Evolutionary conservation across 2,113 vertebrate genomes (phyloP), one percentile per base, ranked within the genome.

Genomic region (Myrmecobius fasciatus): DNA sequence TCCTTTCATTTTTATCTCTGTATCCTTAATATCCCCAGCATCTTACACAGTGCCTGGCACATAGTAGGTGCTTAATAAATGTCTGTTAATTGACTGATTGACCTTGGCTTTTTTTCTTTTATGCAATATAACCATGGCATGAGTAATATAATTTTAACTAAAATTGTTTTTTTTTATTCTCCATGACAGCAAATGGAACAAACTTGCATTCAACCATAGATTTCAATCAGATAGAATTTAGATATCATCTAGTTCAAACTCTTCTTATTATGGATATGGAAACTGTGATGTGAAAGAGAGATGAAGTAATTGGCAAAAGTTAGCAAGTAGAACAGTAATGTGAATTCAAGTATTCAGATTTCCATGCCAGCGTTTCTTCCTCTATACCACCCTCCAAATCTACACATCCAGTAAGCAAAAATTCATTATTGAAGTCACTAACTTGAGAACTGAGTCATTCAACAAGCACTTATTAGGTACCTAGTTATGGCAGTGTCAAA

Each of bases 391-490:
- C 11, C 28, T 17, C 8, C 53, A 43, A 22, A 3, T 51, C 26
- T 92, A 36, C 8, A 24, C 8, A 93, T 25, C 89, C 22, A 51
- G 26, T 6, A 75, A 47, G 90, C 53, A 91, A 93, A 89, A 60
- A 28, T 89, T 22, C 22, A 91, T 83, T 56, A 91, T 5, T 91
- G 43, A 92, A 90, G 26, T 14, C 92, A 25, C 60, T 93, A 90
- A 36, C 90, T 96, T 93, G 93, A 25, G 53, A 91, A 91, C 17
- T 52, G 46, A 89, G 26, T 90, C 25, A 93, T 17, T 54, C 54
- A 36, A 12, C 14, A 91, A 91, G 47, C n/a, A 94, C 31, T 95
- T 22, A 91, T 51, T 89, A 47, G 12, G 25, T 1, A 60, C 0
- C 1, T 48, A 12, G 11, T 17, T 31, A 8, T n/a, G 28, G 25